Evolutionary conservation across 2,888 invertebrate genomes (phyloP).

Genomic region (Saturnia japonica): DNA sequence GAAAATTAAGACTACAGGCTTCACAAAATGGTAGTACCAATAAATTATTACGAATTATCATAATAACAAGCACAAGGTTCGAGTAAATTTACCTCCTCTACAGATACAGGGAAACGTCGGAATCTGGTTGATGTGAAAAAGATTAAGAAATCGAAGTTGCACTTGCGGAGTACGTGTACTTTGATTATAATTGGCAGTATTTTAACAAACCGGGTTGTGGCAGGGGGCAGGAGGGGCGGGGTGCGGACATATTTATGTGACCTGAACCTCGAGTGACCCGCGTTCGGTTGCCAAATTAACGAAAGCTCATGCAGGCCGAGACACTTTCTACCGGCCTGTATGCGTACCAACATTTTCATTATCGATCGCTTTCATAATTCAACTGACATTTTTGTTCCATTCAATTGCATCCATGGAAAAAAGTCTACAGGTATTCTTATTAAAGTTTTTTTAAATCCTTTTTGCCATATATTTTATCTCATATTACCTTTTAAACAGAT

Average conservation of each 20-base stretch:
- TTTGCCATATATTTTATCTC: slow-evolving; percentile 40
- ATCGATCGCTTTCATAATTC: slow-evolving; percentile 79
- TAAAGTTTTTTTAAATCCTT: slow-evolving; percentile 49
- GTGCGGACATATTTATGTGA: slow-evolving; percentile 76
- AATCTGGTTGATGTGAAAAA: slow-evolving; percentile 56
- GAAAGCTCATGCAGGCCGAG: slow-evolving; percentile 75
- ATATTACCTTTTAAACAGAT: slow-evolving; percentile 30
- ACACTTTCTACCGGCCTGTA: slow-evolving; percentile 76
- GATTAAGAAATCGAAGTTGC: slow-evolving; percentile 71
- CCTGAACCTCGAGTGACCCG: slow-evolving; percentile 68
- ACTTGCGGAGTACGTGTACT: slow-evolving; percentile 58
- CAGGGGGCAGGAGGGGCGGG: slow-evolving; percentile 66
- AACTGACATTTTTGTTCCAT: slow-evolving; percentile 78
- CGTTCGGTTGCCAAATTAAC: slow-evolving; percentile 69
- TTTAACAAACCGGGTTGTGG: slow-evolving; percentile 76
- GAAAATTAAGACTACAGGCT: slow-evolving; percentile 3
- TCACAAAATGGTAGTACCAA: neutral
- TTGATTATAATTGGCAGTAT: slow-evolving; percentile 76
- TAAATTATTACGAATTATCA: slow-evolving; percentile 7
- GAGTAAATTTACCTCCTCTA: slow-evolving; percentile 22
- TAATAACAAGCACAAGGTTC: slow-evolving; percentile 15
- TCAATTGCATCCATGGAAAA: slow-evolving; percentile 60
- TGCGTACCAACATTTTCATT: slow-evolving; percentile 74
- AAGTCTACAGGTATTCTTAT: slow-evolving; percentile 46
- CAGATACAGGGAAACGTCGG: slow-evolving; percentile 52